Evolutionary conservation across 2,113 vertebrate genomes (phyloP).

Genomic region (Phrynocephalus versicolor): DNA sequence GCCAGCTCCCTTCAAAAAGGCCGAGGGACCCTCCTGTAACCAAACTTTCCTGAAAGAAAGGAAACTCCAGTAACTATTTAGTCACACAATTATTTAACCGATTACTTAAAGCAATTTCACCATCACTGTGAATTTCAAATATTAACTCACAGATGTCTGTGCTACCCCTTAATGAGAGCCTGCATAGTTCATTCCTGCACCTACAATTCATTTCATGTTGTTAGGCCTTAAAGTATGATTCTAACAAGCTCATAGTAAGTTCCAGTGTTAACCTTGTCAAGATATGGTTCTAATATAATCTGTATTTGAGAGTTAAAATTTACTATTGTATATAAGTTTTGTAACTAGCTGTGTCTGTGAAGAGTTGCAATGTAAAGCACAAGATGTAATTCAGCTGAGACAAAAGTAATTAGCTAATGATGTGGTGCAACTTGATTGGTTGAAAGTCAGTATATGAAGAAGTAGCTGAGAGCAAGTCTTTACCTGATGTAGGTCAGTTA

Average conservation of each 20-base stretch:
- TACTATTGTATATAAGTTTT: no score
- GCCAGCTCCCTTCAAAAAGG: conserved; percentile 88
- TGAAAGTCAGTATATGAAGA: no score
- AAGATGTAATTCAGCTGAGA: no score
- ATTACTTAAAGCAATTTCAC: neutral
- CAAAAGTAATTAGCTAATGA: no score
- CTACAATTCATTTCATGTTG: neutral
- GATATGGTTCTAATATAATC: no score
- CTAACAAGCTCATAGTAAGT: neutral
- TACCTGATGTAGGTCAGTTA: no score
- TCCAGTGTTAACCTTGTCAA: neutral
- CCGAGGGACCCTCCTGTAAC: conserved; percentile 82
- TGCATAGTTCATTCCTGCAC: neutral
- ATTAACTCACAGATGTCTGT: neutral
- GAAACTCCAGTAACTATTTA: neutral
- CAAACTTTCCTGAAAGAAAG: conserved; percentile 80
- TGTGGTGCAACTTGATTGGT: no score
- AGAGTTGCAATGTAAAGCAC: no score
- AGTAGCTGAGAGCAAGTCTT: no score
- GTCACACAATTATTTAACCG: neutral
- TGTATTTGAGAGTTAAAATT: no score
- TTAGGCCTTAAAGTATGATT: neutral
- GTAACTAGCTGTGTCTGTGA: no score
- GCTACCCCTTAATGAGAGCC: neutral
- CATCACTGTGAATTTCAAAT: neutral